Evolutionary conservation across 1,140 invertebrate genomes (phyloP).

Genomic region (Heliothis virescens): DNA sequence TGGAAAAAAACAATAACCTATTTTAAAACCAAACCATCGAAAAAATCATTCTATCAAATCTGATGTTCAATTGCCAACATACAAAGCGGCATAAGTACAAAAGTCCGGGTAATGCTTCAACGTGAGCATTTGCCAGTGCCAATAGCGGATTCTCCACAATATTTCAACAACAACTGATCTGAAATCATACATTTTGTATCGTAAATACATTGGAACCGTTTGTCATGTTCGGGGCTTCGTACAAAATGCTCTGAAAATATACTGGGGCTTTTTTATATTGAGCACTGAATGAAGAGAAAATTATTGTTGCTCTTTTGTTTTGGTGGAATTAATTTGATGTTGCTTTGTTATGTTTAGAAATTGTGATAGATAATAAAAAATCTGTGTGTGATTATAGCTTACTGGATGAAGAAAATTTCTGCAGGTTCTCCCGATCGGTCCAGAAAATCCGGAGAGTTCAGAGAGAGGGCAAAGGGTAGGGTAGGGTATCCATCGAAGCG

Average conservation of each 20-base stretch:
- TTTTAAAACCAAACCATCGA: not conserved
- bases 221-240: constrained; percentile 12
- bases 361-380: too few relatives aligned
- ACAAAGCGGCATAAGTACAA: constrained; percentile 8
- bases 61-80: not conserved
- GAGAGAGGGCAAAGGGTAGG: too few relatives aligned
- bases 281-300: not conserved
- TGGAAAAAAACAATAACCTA: not conserved
- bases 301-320: not conserved
- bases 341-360: not conserved
- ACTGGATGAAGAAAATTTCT: too few relatives aligned
- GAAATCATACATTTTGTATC: constrained; percentile 35
- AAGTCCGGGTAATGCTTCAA: constrained; percentile 10
- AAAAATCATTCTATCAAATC: not conserved
- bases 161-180: constrained; percentile 40
- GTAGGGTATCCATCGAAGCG: too few relatives aligned
- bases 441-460: too few relatives aligned
- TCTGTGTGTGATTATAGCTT: too few relatives aligned
- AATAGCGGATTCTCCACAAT: constrained; percentile 37
- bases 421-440: too few relatives aligned
- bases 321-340: not conserved
- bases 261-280: constrained; percentile 3
- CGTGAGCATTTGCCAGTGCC: constrained; percentile 28
- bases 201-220: constrained; percentile 31
- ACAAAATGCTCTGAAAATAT: not conserved